Base-by-base conservation (phyloP, 2,797 vertebrate genomes). In the Heterohyrax brucei region DNA sequence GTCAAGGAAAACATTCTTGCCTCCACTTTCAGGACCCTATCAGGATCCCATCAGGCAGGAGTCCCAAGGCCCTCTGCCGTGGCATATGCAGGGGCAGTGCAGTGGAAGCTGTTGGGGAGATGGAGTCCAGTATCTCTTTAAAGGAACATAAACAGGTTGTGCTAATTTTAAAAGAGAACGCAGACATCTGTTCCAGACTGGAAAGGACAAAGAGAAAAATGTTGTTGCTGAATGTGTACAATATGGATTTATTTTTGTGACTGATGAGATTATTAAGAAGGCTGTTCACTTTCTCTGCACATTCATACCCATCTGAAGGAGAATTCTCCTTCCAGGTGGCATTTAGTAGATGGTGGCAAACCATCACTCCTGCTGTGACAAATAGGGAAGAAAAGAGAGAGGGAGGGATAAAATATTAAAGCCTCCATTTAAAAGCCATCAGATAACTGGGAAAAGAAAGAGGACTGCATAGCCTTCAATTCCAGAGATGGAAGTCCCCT, bases 191-290 rank as follows among this genome's bases (percentile, higher is more conserved):
- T 39, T 68, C 13, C 73, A 33, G 21, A 70, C 16, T 59, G 61
- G 30, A 84, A 93, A 79, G 21, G 24, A 56, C 56, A 44, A 39
- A 46, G 56, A 33, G 16, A 88, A 95, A 86, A 92, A 84, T 73
- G 30, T 12, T 44, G 5, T 24, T 68, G 6, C 62, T 61, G 26
- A 26, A 14, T 72, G 78, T 87, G 39, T 78, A 19, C 70, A 66
- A 0, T 61, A 39, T 50, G 46, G 5, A 9, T 33, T 85, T 53
- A 24, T 72, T 76, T 93, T 77, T 26, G 22, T 46, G 28, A 33
- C 14, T 12, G 33, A 44, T 18, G 18, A 8, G 13, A 39, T 81
- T 75, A 75, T 70, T 48, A 39, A 46, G 70, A 50, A 78, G n/a
- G 30, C 50, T 50, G 1, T 59, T 81, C 12, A 18, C 46, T 89